Evolutionary conservation across 2,888 invertebrate species (phyloP).

Genomic region (Lasioglossum lativentre): DNA sequence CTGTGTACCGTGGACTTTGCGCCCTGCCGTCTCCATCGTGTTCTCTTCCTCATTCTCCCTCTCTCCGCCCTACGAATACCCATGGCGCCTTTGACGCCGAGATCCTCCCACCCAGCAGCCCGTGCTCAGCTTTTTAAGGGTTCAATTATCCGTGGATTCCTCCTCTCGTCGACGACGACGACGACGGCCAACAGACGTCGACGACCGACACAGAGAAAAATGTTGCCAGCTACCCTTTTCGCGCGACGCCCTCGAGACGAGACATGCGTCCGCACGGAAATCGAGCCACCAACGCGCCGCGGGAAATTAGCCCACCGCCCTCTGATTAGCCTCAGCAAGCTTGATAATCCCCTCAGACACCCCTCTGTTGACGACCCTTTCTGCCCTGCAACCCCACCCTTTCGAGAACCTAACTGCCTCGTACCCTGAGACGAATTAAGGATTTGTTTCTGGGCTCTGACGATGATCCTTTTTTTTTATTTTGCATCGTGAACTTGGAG

Average conservation of each 20-base stretch:
- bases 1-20: constrained; percentile 65
- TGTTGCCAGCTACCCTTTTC: constrained; percentile 31
- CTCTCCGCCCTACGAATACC: neutral
- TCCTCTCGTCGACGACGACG: constrained; percentile 30
- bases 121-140: constrained; percentile 67
- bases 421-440: neutral
- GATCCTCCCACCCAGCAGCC: neutral
- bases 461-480: neutral
- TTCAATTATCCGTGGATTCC: constrained; percentile 71
- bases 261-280: constrained; percentile 40
- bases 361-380: neutral
- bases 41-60: too few relatives aligned
- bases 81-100: constrained; percentile 43
- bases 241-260: constrained; percentile 48
- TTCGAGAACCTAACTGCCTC: neutral
- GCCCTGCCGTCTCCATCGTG: constrained; percentile 39
- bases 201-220: constrained; percentile 41
- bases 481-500: neutral
- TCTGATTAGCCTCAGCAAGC: constrained; percentile 24
- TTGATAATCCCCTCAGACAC: neutral
- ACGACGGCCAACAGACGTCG: constrained; percentile 30
- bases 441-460: neutral
- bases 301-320: constrained; percentile 8
- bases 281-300: constrained; percentile 17
- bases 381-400: neutral